Evolutionary conservation across 2,113 vertebrate species (phyloP), one percentile per base, ranked within the genome.

Genomic region (Pogonocichla stellata): DNA sequence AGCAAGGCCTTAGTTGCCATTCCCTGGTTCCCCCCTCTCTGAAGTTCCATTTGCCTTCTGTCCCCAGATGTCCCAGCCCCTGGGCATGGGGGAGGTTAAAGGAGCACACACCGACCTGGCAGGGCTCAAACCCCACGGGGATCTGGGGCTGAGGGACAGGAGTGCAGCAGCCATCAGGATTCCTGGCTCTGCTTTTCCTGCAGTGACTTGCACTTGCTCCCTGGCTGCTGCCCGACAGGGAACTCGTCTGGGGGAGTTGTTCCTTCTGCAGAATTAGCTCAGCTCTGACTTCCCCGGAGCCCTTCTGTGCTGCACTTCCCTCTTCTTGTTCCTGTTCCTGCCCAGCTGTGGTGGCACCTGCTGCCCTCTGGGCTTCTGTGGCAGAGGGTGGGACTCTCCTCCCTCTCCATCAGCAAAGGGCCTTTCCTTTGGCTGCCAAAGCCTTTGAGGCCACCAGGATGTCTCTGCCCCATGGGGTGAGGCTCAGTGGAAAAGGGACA

Each of bases 61-160:
- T 14, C 23, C 58, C 19, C 2, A 67, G 34, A 3, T 36, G 19
- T 43, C 42, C 8, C 31, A 57, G 26, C 18, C n/a, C 38, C 43
- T 36, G 0, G 5, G 24, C 29, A 4, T 0, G 33, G 58, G n/a
- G 17, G 10, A 7, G 57, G 48, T 2, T n/a, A 2, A 18, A 33
- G 62, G 7, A n/a, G 43, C 29, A 7, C 6, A 14, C 23, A 4
- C 8, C 0, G 1, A 6, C 15, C 19, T 78, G 47, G 18, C 1
- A 2, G 65, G 80, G 15, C 77, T 34, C 1, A 0, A 0, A 5
- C 2, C 3, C 62, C 9, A 0, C 40, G 7, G 64, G 69, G 36
- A 2, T 65, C 17, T 38, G 8, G 8, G 79, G 20, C 3, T 6
- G 9, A 20, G 66, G 70, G 45, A 2, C 45, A 25, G 31, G 6